These are phyloP conservation scores for Tachystola acroxantha DNA, from an alignment of 2,888 invertebrate genomes.

Conservation along the genomic window DNA sequence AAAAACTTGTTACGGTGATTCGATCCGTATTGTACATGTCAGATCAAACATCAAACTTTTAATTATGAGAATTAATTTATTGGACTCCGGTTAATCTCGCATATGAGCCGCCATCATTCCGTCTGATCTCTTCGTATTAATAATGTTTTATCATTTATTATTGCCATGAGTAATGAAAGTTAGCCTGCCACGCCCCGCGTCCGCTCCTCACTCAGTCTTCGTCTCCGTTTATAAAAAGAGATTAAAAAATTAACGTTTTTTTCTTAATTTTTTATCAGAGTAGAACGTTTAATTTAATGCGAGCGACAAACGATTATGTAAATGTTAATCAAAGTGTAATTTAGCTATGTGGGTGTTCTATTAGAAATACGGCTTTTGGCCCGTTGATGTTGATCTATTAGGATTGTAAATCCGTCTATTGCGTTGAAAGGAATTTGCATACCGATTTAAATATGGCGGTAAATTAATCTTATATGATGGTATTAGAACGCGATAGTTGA, in stretches of 20 bases:
- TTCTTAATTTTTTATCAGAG: constrained; percentile 47
- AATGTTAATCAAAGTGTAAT: constrained; percentile 29
- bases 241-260: constrained; percentile 39
- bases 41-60: constrained; percentile 45
- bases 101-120: constrained; percentile 56
- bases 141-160: constrained; percentile 79
- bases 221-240: constrained; percentile 59
- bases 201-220: constrained; percentile 64
- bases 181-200: constrained; percentile 68
- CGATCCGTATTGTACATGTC: constrained; percentile 6
- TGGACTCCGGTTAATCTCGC: constrained; percentile 57
- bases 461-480: neutral
- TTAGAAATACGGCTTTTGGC: constrained; percentile 29
- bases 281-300: constrained; percentile 49
- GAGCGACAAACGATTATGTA: constrained; percentile 62
- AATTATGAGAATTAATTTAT: constrained; percentile 75
- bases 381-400: constrained; percentile 21
- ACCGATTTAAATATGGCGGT: constrained; percentile 2
- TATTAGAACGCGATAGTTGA: neutral
- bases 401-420: constrained; percentile 25
- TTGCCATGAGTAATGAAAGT: constrained; percentile 74
- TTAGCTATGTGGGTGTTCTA: constrained; percentile 42
- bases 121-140: constrained; percentile 70
- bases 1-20: neutral
- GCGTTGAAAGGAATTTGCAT: constrained; percentile 10